A percentile compares a stretch with the other conserved stretches of the same genome.
Conservation (phyloP, 2,797 vertebrate species). For the Anolis apletophallus region DNA sequence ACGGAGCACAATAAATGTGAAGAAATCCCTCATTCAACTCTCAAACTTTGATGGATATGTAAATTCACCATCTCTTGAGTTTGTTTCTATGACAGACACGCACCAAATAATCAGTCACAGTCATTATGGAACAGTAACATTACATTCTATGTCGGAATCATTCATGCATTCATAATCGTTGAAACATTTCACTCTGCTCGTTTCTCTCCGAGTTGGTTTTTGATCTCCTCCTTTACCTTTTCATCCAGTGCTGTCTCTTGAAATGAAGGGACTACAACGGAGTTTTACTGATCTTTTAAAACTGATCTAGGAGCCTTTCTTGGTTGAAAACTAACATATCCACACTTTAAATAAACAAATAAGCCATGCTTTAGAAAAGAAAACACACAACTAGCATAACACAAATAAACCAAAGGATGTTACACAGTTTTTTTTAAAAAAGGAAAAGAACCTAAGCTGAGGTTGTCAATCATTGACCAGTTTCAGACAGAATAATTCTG, state of each 20-base stretch:
- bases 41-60: background rate
- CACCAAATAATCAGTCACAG: background rate
- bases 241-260: background rate
- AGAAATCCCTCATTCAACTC: background rate
- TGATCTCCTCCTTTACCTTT: background rate
- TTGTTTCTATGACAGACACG: background rate
- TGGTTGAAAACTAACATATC: too few relatives aligned
- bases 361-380: too few relatives aligned
- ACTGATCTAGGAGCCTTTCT: too few relatives aligned
- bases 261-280: background rate
- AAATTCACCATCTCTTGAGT: background rate
- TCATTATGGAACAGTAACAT: background rate
- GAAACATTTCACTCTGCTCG: background rate
- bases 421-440: too few relatives aligned
- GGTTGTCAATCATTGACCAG: too few relatives aligned
- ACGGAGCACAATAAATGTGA: background rate
- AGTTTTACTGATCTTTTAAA: too few relatives aligned
- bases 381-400: too few relatives aligned
- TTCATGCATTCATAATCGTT: background rate
- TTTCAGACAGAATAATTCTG: too few relatives aligned
- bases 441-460: too few relatives aligned
- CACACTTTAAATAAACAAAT: too few relatives aligned
- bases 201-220: background rate
- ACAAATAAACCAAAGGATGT: too few relatives aligned
- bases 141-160: background rate